Evolutionary conservation across 2,888 invertebrate species (phyloP), one percentile per base, ranked within the genome.

Genomic region (Gandaritis pyraliata): DNA sequence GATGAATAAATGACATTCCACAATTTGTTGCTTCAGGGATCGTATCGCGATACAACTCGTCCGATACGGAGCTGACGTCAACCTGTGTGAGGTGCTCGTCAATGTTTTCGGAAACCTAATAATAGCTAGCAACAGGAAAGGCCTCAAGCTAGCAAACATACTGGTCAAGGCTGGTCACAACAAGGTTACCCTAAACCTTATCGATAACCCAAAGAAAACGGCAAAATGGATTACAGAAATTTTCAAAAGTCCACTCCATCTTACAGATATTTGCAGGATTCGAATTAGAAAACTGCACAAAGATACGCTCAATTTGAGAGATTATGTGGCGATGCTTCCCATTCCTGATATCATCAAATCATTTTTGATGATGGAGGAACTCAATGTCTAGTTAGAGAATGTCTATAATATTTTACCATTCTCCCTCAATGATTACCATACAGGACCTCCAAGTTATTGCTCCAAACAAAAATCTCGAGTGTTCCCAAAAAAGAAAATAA

Each of bases 31-130:
- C 1, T 86, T 52, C 85, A 92, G 93, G 69, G 88, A 91, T 66
- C 74, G 86, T 56, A 94, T 94, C 11, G 94, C 94, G 2, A 84
- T 90, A 46, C 78, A 93, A 11, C 85, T 95, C 10, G 93, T 95
- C 53, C 91, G 93, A 56, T 92, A 94, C 67, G 95, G 95, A 36
- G 94, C 94, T 10, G 93, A 95, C 72, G 94, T 95, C 0, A 95
- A 94, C 76, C 82, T 92, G 2, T 92, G 93, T 65, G 94, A 94
- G 72, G 86, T 94, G 59, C 88, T 92, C 56, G 88, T 93, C 1
- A 93, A 91, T 67, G 87, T 86, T 4, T 86, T 94, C 58, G 94
- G 94, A 70, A 93, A 93, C 73, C 78, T 94, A 49, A 88, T 93
- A 15, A 87, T 94, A 68, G 94, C 94, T 10, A 90, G 93, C 65